Conservation (phyloP, 1,140 invertebrate genomes). For the Sinella curviseta region DNA sequence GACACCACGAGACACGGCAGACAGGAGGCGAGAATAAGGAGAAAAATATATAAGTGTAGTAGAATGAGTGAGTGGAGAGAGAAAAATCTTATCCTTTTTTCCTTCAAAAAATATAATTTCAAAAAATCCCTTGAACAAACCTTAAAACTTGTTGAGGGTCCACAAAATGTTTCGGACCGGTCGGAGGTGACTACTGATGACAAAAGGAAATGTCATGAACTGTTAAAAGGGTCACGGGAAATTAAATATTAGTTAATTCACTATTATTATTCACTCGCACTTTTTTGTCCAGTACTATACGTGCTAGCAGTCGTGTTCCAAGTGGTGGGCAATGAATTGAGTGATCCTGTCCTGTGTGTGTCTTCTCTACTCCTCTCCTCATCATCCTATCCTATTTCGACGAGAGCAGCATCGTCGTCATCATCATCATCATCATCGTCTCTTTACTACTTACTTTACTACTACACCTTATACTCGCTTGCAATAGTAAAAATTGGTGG, state of each 20-base stretch:
- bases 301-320: slow-evolving; percentile 8
- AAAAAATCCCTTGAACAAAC: slow-evolving; percentile 16
- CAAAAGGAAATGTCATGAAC: slow-evolving; percentile 23
- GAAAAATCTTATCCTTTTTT: slow-evolving; percentile 14
- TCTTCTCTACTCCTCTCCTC: neutral
- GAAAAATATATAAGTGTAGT: neutral
- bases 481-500: neutral
- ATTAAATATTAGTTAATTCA: slow-evolving; percentile 28
- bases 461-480: neutral
- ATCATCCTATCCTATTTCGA: neutral
- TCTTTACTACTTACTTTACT: neutral
- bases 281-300: slow-evolving; percentile 23
- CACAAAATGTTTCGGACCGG: slow-evolving; percentile 13
- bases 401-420: too few species aligned
- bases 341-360: slow-evolving; percentile 25
- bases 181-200: slow-evolving; percentile 2
- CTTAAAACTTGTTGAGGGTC: slow-evolving; percentile 23
- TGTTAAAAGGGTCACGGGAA: slow-evolving; percentile 20
- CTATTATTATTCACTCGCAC: slow-evolving; percentile 11
- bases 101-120: slow-evolving; percentile 10
- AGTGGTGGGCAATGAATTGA: slow-evolving; percentile 16
- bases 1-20: slow-evolving; percentile 26
- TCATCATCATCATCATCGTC: too few species aligned
- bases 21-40: neutral
- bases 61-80: neutral